phyloP scores from a whole-genome alignment of 2,113 vertebrate genomes.

The Phalacrocorax aristotelis region DNA sequence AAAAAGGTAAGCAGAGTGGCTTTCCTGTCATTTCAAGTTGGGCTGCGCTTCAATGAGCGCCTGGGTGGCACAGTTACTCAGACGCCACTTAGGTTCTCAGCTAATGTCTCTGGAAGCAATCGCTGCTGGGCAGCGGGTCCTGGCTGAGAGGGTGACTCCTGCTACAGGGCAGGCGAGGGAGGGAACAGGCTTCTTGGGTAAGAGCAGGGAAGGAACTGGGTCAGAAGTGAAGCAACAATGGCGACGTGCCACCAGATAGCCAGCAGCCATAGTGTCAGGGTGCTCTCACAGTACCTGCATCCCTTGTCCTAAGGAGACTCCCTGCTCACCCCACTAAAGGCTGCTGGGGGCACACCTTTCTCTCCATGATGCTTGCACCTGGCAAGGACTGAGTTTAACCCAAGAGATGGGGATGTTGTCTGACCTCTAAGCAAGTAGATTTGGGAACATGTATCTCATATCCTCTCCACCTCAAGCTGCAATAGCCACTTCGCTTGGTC shows the following conservation, averaged over 20 bases:
- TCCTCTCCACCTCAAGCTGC: not conserved
- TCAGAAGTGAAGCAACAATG: not conserved
- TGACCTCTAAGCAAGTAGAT: not conserved
- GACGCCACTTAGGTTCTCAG: not conserved
- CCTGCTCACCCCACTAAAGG: not conserved
- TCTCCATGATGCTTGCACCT: not conserved
- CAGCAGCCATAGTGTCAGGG: not conserved
- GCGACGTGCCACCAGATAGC: not conserved
- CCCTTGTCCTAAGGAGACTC: not conserved
- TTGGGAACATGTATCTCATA: not conserved
- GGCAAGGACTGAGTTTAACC: not conserved
- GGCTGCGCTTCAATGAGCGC: not conserved
- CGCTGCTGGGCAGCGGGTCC: not conserved
- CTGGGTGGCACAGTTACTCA: not conserved
- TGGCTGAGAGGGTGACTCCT: not conserved
- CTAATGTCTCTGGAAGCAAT: not conserved
- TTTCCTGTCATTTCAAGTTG: not conserved
- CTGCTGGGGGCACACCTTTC: not conserved
- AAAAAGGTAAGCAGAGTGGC: not conserved
- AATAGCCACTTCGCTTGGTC: not conserved
- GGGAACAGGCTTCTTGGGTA: not conserved
- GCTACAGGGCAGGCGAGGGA: not conserved
- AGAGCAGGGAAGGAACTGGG: not conserved
- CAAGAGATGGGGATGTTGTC: not conserved
- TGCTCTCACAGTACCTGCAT: not conserved